Conservation (phyloP, 1,140 invertebrate genomes). For the Bombyx mandarina region DNA sequence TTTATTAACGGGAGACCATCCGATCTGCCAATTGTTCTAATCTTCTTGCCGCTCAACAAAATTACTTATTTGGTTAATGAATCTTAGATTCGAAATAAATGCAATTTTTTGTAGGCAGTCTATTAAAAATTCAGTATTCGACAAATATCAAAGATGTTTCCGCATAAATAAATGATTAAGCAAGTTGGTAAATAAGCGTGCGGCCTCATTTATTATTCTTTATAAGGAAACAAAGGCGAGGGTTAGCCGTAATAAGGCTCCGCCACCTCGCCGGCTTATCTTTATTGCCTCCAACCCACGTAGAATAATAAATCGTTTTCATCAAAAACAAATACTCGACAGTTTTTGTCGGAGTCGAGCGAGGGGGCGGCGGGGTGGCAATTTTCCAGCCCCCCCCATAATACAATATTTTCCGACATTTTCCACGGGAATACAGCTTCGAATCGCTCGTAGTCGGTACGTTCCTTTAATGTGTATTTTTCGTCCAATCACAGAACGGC, state of each 20-base stretch:
- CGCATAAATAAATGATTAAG: constrained; percentile 68
- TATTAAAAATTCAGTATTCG: constrained; percentile 8
- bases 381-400: constrained; percentile 63
- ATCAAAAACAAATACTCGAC: constrained; percentile 72
- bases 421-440: constrained; percentile 69
- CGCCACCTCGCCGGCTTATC: constrained; percentile 70
- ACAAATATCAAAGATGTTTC: constrained; percentile 59
- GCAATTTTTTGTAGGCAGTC: too few relatives aligned
- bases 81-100: too few relatives aligned
- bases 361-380: constrained; percentile 63
- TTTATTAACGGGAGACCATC: constrained; percentile 16
- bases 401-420: constrained; percentile 71
- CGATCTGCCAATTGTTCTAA: neutral
- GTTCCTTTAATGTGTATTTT: constrained; percentile 73
- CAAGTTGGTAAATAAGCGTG: constrained; percentile 64
- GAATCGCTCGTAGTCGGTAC: constrained; percentile 64
- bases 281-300: constrained; percentile 71
- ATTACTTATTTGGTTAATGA: constrained; percentile 6
- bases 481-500: constrained; percentile 72
- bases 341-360: constrained; percentile 69
- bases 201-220: constrained; percentile 71
- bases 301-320: constrained; percentile 72
- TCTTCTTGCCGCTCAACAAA: neutral
- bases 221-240: constrained; percentile 71
- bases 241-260: constrained; percentile 71